Base-by-base conservation (phyloP, 1,140 invertebrate genomes). In the Brachionus manjavacas region DNA sequence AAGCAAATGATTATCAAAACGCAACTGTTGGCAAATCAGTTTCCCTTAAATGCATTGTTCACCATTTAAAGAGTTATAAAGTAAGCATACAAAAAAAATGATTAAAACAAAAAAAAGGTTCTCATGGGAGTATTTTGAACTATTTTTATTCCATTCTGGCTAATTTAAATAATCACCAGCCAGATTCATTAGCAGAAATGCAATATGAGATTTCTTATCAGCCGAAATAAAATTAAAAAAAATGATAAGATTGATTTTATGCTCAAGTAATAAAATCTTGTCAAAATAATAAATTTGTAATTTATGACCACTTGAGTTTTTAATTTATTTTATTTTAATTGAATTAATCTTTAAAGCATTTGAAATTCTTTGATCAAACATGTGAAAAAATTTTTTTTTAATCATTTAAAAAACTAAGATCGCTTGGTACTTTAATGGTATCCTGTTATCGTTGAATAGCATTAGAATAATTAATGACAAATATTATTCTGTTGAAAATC, bases 371-470 rank as follows among this genome's bases (percentile, higher is more conserved):
- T 39, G 35, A 41, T 72, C 20, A 35, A 72, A 7, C 7, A 39
- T 41, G 35, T 68, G n/a, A 20, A 41, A 41, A 41, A 72, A 35
- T 43, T 23, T 3, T 43, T 72, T 72, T 20, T 41, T 41, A 41
- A 41, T 72, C n/a, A 72, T 72, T 41, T 72, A 43, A n/a, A 41
- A 35, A 41, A 49, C 52, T 76, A 49, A 81, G 79, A 81, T 81
- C 35, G 79, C 79, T 20, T 81, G 52, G 52, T 81, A 81, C 31
- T 81, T 81, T 68, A 81, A 81, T 68, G 79, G 79, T 43, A 23
- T 64, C 43, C 31, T 81, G 52, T 20, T 81, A 81, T 20, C 52
- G 11, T 28, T 81, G 1, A 81, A 81, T 46, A 81, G 35, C 12
- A 81, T 64, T 20, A 25, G 79, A 64, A 81, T 81, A 64, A 81